Conservation (phyloP, 2,888 invertebrate species). For the Brenthis daphne region DNA sequence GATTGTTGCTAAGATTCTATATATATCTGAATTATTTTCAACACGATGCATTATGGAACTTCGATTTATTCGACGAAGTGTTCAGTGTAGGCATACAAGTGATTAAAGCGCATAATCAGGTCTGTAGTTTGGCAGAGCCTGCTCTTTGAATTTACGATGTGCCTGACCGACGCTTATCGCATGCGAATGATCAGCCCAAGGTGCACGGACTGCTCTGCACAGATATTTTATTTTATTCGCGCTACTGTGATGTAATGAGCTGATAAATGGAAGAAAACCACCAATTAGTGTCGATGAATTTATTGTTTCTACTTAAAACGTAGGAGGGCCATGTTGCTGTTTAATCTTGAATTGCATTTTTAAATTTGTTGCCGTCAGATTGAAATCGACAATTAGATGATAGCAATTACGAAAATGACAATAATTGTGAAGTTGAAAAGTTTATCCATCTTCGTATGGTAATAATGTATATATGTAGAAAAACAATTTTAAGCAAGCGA, state of each 20-base stretch:
- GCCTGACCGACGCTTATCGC: constrained; percentile 81
- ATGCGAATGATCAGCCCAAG: constrained; percentile 81
- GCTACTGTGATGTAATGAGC: constrained; percentile 83
- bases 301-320: constrained; percentile 82
- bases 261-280: constrained; percentile 83
- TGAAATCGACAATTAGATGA: constrained; percentile 69
- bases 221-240: constrained; percentile 83
- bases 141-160: constrained; percentile 82
- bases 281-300: constrained; percentile 83
- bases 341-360: constrained; percentile 78
- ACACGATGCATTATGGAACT: background rate
- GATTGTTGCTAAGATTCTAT: background rate
- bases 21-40: background rate
- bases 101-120: constrained; percentile 80
- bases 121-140: constrained; percentile 77
- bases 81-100: constrained; percentile 53
- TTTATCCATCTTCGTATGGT: constrained; percentile 27
- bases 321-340: constrained; percentile 74
- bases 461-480: background rate
- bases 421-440: constrained; percentile 43
- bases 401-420: constrained; percentile 59
- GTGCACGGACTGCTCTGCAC: constrained; percentile 74
- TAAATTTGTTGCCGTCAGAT: constrained; percentile 63
- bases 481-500: too few species aligned
- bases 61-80: constrained; percentile 6